Conservation (phyloP, 2,888 invertebrate species). For the Caenorhabditis imperialis region DNA sequence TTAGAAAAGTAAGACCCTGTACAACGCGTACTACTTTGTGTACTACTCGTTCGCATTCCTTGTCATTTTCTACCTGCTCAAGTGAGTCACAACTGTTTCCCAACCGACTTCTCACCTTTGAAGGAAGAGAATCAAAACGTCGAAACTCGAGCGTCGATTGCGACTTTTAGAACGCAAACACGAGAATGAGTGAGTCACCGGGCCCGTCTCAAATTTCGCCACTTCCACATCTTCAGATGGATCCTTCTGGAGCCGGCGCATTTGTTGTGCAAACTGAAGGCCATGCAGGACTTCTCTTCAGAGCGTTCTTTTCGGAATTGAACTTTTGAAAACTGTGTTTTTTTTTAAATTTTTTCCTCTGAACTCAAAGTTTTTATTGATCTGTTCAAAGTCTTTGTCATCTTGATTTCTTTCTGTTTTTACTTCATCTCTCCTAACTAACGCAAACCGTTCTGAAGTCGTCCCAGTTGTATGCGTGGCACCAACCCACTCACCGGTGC, state of each 20-base stretch:
- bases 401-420: too few relatives aligned
- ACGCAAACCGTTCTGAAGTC: not conserved
- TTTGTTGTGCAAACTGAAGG: constrained; percentile 25
- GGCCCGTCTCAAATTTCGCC: not conserved
- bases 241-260: constrained; percentile 38
- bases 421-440: not conserved
- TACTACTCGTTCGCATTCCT: constrained; percentile 9
- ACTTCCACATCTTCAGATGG: constrained; percentile 31
- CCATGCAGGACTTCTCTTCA: constrained; percentile 15
- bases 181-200: constrained; percentile 42
- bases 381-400: too few relatives aligned
- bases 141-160: constrained; percentile 37
- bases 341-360: too few relatives aligned
- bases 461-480: not conserved
- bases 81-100: constrained; percentile 1
- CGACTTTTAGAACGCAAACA: constrained; percentile 52
- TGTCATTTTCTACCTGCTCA: constrained; percentile 26
- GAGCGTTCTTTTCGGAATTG: not conserved
- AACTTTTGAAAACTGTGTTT: too few relatives aligned
- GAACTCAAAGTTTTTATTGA: too few relatives aligned
- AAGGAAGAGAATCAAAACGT: constrained; percentile 44
- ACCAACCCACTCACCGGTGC: constrained; percentile 32
- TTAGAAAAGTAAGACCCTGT: constrained; percentile 28
- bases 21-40: constrained; percentile 10
- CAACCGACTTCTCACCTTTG: not conserved